These are phyloP conservation scores for Torymus texanus DNA, from an alignment of 2,888 invertebrate genomes.

Conservation along the genomic window DNA sequence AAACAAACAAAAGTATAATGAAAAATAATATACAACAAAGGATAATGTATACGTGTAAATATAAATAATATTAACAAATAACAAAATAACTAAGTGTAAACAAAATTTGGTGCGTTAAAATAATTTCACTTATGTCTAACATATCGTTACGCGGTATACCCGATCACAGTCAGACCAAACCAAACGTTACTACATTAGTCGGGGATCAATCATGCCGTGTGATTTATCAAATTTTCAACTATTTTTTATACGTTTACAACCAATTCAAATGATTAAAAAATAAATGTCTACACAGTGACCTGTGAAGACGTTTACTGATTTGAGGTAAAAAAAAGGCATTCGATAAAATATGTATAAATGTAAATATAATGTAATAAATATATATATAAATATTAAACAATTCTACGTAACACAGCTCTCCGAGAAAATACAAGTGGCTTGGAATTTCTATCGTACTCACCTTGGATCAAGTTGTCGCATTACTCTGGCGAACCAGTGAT, in stretches of 20 bases:
- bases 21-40: constrained; percentile 42
- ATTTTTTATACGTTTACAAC: constrained; percentile 52
- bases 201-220: constrained; percentile 70
- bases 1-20: constrained; percentile 49
- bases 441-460: constrained; percentile 62
- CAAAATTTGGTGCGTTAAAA: constrained; percentile 41
- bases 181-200: constrained; percentile 73
- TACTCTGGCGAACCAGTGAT: constrained; percentile 86
- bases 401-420: constrained; percentile 56
- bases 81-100: constrained; percentile 25
- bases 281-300: constrained; percentile 45
- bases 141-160: constrained; percentile 49
- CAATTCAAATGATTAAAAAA: constrained; percentile 40
- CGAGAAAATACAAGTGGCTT: constrained; percentile 42
- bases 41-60: background rate
- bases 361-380: constrained; percentile 35
- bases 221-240: constrained; percentile 49
- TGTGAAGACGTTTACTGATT: constrained; percentile 33
- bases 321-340: constrained; percentile 47
- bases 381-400: constrained; percentile 50
- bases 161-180: constrained; percentile 67
- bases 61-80: constrained; percentile 16
- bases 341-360: constrained; percentile 39
- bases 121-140: constrained; percentile 43
- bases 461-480: constrained; percentile 77